These are phyloP conservation scores for Adelges cooleyi DNA, from an alignment of 1,140 invertebrate genomes.

Conservation along the genomic window DNA sequence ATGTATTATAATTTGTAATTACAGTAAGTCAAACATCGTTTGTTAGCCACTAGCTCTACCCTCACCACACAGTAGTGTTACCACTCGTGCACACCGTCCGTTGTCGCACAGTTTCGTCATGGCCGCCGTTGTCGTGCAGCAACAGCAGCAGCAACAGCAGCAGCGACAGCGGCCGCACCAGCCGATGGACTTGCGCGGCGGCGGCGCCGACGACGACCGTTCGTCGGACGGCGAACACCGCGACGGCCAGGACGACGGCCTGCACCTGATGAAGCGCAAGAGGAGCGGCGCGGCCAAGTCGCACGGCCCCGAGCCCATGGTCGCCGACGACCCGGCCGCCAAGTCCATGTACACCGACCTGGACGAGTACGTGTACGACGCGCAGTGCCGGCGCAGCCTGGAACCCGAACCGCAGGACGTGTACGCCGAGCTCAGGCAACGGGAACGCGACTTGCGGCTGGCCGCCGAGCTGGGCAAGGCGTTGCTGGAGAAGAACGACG, in stretches of 20 bases:
- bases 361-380: constrained; percentile 47
- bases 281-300: background rate
- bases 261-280: too few species aligned
- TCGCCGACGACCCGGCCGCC: background rate
- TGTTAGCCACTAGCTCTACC: too few species aligned
- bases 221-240: background rate
- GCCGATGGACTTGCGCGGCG: background rate
- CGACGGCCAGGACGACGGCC: background rate
- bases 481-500: constrained; percentile 84
- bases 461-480: constrained; percentile 92
- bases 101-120: background rate
- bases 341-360: constrained; percentile 35
- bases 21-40: background rate
- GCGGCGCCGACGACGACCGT: too few species aligned
- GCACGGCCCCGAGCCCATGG: background rate
- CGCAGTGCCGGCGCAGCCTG: constrained; percentile 38
- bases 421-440: constrained; percentile 72
- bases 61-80: too few species aligned
- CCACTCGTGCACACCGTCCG: too few species aligned
- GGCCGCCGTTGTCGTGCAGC: background rate
- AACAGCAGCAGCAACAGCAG: background rate
- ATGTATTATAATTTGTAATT: too few species aligned
- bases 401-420: constrained; percentile 51
- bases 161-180: background rate
- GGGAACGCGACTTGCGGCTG: constrained; percentile 81